Conservation (phyloP, 2,888 invertebrate genomes). For the Parnassius apollo region DNA sequence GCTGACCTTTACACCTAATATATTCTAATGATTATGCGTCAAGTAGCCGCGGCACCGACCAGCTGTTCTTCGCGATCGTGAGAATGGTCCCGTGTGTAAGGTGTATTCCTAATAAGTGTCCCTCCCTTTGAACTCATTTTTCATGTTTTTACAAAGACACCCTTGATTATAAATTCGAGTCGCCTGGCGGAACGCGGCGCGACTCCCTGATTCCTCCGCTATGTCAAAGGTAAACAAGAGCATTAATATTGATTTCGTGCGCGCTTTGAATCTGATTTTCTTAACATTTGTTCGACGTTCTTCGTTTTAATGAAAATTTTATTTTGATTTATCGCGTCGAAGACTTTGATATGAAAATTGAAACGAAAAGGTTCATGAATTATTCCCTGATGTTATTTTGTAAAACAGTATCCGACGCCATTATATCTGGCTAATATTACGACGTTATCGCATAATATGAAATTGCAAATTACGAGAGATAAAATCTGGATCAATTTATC, state of each 20-base stretch:
- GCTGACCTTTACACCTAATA: conserved; percentile 72
- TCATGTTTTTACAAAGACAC: conserved; percentile 68
- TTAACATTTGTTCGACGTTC: conserved; percentile 55
- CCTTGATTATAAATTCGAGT: conserved; percentile 74
- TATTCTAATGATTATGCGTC: conserved; percentile 69
- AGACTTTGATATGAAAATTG: conserved; percentile 43
- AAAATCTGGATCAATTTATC: conserved; percentile 14
- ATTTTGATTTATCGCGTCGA: conserved; percentile 39
- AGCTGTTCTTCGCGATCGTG: conserved; percentile 62
- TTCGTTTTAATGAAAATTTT: conserved; percentile 60
- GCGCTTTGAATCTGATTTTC: conserved; percentile 66
- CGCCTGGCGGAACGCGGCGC: conserved; percentile 59
- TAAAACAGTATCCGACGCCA: no score
- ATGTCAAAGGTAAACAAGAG: conserved; percentile 74
- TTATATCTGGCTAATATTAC: no score
- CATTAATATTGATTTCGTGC: conserved; percentile 76
- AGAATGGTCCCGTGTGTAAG: conserved; percentile 59
- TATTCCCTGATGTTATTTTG: no score
- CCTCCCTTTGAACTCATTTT: conserved; percentile 70
- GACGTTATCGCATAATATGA: no score
- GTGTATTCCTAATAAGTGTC: conserved; percentile 74
- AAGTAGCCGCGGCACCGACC: conserved; percentile 48
- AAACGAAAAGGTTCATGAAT: not conserved
- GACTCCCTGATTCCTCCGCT: conserved; percentile 51
- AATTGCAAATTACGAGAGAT: not conserved